Percentiles rank a stretch among this genome's conserved stretches.
Conservation (phyloP, 2,113 vertebrate species). For the Meleagris gallopavo region DNA sequence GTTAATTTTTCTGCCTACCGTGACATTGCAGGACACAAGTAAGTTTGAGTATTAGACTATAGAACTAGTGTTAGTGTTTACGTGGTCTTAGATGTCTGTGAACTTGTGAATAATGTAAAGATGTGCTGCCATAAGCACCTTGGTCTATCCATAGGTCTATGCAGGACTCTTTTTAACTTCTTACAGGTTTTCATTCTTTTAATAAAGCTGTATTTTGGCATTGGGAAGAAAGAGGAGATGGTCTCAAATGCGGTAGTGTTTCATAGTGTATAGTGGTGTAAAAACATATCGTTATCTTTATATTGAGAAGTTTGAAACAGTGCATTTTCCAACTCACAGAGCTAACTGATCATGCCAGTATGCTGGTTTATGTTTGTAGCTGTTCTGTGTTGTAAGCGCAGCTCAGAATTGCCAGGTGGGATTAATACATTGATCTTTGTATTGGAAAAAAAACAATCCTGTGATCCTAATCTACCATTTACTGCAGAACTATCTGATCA, state of each 20-base stretch:
- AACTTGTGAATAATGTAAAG: background rate
- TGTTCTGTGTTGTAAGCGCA: background rate
- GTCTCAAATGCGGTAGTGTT: background rate
- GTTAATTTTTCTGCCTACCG: background rate
- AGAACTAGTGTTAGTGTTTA: background rate
- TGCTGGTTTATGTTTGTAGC: background rate
- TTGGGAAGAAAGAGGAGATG: background rate
- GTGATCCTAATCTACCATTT: background rate
- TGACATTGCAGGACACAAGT: background rate
- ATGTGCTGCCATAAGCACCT: background rate
- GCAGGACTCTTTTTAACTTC: background rate
- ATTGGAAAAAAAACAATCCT: background rate
- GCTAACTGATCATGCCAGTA: background rate
- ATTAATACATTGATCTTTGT: background rate
- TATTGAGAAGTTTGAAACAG: background rate
- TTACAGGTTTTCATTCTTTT: background rate
- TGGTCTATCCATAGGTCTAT: background rate
- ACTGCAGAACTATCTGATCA: background rate
- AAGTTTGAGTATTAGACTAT: background rate
- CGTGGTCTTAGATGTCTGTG: background rate
- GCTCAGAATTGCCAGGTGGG: background rate
- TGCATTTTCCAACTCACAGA: background rate
- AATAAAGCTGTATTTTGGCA: background rate
- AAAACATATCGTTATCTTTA: background rate
- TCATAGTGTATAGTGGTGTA: background rate